These are phyloP conservation scores for Operophtera brumata DNA, from an alignment of 2,888 invertebrate species.

Conservation along the genomic window DNA sequence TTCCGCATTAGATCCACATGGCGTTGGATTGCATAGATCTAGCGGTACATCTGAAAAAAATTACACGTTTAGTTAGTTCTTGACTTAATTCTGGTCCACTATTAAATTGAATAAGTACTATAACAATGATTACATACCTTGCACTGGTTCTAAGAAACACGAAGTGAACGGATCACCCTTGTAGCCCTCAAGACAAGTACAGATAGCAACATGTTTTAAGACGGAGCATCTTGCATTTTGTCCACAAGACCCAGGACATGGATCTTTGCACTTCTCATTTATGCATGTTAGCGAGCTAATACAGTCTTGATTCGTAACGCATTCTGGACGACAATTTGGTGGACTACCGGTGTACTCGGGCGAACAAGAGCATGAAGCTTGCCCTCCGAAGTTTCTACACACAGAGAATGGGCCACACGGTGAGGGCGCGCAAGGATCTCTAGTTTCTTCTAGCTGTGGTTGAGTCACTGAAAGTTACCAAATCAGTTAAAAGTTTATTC, in stretches of 20 bases:
- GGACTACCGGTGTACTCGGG: conserved; percentile 83
- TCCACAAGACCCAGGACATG: conserved; percentile 86
- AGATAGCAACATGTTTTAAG: conserved; percentile 83
- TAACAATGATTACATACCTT: conserved; percentile 47
- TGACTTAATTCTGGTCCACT: not conserved
- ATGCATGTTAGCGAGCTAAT: conserved; percentile 83
- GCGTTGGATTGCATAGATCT: conserved; percentile 84
- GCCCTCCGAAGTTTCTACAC: conserved; percentile 78
- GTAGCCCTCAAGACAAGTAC: conserved; percentile 80
- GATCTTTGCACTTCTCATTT: conserved; percentile 83
- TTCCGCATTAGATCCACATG: conserved; percentile 87
- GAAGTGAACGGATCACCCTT: conserved; percentile 83
- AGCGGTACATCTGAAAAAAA: conserved; percentile 41
- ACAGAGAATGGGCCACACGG: conserved; percentile 84
- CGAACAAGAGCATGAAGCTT: conserved; percentile 83
- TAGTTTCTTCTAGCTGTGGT: conserved; percentile 61
- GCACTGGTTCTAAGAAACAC: conserved; percentile 57
- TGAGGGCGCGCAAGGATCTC: conserved; percentile 84
- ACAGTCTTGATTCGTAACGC: conserved; percentile 85
- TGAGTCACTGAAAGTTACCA: conserved; percentile 48
- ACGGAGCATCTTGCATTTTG: conserved; percentile 79
- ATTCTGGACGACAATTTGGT: conserved; percentile 85
- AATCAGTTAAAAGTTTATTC: conserved; percentile 8
- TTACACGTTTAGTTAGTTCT: not conserved
- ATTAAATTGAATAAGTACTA: not conserved